Evolutionary conservation across 2,113 vertebrate species (phyloP), one percentile per base, ranked within the genome.

Genomic region (Erythrocebus patas): DNA sequence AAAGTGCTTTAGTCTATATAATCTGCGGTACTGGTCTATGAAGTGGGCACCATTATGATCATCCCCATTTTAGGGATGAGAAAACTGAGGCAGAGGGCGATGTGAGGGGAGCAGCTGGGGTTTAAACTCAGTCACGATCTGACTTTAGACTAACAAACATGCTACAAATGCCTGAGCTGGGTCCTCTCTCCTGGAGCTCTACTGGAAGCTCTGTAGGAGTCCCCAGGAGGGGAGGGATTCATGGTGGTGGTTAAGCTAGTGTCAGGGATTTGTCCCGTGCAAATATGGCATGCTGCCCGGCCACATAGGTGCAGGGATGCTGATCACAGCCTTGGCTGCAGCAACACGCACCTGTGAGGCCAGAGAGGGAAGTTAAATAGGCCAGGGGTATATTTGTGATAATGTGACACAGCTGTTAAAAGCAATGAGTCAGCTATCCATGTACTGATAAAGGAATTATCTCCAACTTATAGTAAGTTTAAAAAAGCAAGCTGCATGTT

Each of bases 201-300:
- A 6, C 27, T 70, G 43, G 30, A 32, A 57, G 22, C 73, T 12
- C 43, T 17, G 3, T 50, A 10, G 32, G 72, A 52, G 64, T 3
- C 52, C 50, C 27, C 35, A 6, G 81, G 25, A 43, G 12, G 23
- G 38, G 83, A 40, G 30, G 83, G 35, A 2, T 14, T 40, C 3
- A 0, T 12, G 45, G 72, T 38, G 57, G 35, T 4, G 35, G 10
- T 57, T 57, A 8, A 14, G 40, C 10, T 0, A 10, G 22, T 0
- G 10, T 35, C 57, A n/a, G 61, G 45, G 73, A 52, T 52, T 8
- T 35, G 30, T 48, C 64, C n/a, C 32, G 4, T 14, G 25, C 43
- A 78, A 70, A 78, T 6, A 3, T 1, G 40, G n/a, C n/a, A 0
- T 35, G 3, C 68, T 1, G 75, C 68, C 87, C 20, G 6, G 70